These are phyloP conservation scores for Patella ulyssiponensis DNA, from an alignment of 2,888 invertebrate genomes.

Conservation along the genomic window DNA sequence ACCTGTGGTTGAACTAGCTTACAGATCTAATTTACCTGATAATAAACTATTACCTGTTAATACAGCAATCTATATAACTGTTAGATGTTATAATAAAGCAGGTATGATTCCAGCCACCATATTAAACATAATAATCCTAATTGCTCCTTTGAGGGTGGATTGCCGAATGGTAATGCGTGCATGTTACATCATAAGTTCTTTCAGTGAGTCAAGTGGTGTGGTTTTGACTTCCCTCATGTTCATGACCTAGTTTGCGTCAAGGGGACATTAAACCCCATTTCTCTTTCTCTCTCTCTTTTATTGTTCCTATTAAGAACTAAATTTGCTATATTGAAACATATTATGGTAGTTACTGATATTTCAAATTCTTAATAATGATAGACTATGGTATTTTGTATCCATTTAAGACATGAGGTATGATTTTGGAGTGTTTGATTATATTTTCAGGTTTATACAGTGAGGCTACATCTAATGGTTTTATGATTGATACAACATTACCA, in stretches of 20 bases:
- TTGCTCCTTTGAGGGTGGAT: no score
- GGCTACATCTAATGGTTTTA: conserved; percentile 45
- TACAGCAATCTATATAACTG: neutral
- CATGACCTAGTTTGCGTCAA: no score
- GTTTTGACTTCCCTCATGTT: no score
- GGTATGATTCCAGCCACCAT: conserved; percentile 5
- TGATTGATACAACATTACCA: conserved; percentile 40
- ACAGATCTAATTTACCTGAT: neutral
- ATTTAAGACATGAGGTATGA: neutral
- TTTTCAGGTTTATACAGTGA: conserved; percentile 28
- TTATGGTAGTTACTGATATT: neutral
- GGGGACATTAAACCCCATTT: no score
- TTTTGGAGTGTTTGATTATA: neutral
- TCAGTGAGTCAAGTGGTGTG: no score
- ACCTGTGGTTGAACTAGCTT: neutral
- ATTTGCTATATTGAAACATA: neutral
- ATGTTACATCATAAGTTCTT: no score
- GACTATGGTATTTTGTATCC: neutral
- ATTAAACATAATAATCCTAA: no score
- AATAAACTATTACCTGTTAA: conserved; percentile 7
- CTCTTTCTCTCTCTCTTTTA: no score
- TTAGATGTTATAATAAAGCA: conserved; percentile 19
- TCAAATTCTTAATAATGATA: no score
- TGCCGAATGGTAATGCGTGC: no score
- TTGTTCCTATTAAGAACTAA: no score